Base-by-base conservation (phyloP, 2,113 vertebrate genomes). In the Agapornis roseicollis region DNA sequence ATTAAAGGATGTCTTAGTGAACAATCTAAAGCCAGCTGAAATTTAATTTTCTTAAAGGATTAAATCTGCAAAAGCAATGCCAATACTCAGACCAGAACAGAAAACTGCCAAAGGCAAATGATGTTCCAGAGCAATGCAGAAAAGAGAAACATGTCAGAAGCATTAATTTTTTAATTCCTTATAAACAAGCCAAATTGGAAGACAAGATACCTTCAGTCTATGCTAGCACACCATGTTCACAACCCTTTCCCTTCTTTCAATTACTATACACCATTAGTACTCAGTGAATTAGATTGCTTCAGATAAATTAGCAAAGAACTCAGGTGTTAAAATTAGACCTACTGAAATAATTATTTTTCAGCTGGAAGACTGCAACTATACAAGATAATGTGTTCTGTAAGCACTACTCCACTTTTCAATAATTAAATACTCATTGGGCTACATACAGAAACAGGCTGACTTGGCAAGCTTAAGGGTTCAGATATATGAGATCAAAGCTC, bases 41-140 rank as follows among this genome's bases (percentile, higher is more conserved):
- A 96, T 93, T 56, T 93, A 87, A 49, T 90, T 94, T 94, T 87
- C 61, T 85, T 87, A 72, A 84, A 85, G 41, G 52, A 87, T 87
- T 82, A 66, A 93, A 90, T 70, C 72, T 93, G 41, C 25, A 84
- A 90, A 92, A 89, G 76, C 64, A 89, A 80, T 83, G 74, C 69
- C 73, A 97, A 81, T 74, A 49, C 64, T 81, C 84, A 53, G 69
- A 87, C 41, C 53, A 90, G 81, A 84, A 83, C 46, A 85, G 50
- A 61, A 92, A 94, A 97, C 66, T 93, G 97, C 95, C 96, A 96
- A 96, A 85, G 92, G 97, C 93, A 88, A 71, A 92, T 76, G 52
- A 79, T 95, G 92, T 96, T 94, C 93, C 73, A 85, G 79, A 87
- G 84, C 78, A 73, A 79, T 17, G 55, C 37, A 95, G 66, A 87